Conservation (phyloP, 2,888 invertebrate genomes). For the Oscheius sp. region DNA sequence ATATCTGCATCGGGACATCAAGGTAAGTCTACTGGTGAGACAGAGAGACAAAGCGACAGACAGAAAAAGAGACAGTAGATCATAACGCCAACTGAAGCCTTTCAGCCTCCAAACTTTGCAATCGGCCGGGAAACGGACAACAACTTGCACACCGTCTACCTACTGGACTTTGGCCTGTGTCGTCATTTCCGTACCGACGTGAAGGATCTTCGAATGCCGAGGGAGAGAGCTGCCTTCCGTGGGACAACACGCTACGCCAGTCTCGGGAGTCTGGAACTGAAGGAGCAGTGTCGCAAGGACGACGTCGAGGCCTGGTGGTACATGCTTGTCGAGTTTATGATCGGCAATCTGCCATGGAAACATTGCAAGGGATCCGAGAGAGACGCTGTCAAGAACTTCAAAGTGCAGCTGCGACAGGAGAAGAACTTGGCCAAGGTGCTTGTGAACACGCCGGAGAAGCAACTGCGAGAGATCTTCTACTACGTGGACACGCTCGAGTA, state of each 20-base stretch:
- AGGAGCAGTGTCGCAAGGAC: conserved; percentile 52
- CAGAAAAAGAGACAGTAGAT: too few relatives aligned
- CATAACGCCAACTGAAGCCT: too few relatives aligned
- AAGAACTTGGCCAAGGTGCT: conserved; percentile 20
- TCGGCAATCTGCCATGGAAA: conserved; percentile 49
- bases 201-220: conserved; percentile 45
- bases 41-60: too few relatives aligned
- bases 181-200: conserved; percentile 32
- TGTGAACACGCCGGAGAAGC: conserved; percentile 28
- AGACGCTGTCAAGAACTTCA: conserved; percentile 32
- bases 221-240: conserved; percentile 43
- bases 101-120: conserved; percentile 52
- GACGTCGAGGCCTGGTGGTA: conserved; percentile 58
- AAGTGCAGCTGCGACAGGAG: conserved; percentile 39
- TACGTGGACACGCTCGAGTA: conserved; percentile 46
- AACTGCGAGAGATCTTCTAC: conserved; percentile 41
- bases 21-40: not conserved
- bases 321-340: conserved; percentile 48
- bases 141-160: conserved; percentile 42
- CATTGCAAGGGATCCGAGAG: conserved; percentile 38
- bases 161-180: conserved; percentile 52
- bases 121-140: conserved; percentile 47
- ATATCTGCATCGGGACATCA: conserved; percentile 48
- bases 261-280: conserved; percentile 41
- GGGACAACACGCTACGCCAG: conserved; percentile 54